These are phyloP conservation scores for Tethea ocularis DNA, from an alignment of 2,888 invertebrate genomes.

Conservation along the genomic window DNA sequence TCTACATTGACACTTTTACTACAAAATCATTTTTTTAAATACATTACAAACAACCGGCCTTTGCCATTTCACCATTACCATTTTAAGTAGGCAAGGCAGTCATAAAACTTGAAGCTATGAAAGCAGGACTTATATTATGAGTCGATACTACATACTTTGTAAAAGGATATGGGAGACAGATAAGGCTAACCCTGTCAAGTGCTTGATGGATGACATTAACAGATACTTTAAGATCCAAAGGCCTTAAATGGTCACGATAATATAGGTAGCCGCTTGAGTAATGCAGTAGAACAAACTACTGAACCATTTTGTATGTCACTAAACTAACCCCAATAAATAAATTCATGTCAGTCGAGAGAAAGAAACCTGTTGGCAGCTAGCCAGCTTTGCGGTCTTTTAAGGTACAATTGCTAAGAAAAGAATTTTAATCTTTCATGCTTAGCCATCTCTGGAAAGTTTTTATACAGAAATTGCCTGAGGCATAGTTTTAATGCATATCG, in stretches of 20 bases:
- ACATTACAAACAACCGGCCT: no score
- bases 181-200: slow-evolving; percentile 44
- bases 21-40: no score
- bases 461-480: slow-evolving; percentile 2
- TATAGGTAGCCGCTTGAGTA: slow-evolving; percentile 24
- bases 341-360: slow-evolving; percentile 55
- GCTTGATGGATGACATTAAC: slow-evolving; percentile 26
- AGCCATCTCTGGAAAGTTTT: slow-evolving; percentile 28
- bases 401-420: slow-evolving; percentile 54
- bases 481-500: neutral
- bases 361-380: slow-evolving; percentile 63
- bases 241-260: slow-evolving; percentile 27
- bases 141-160: slow-evolving; percentile 28
- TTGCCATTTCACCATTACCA: slow-evolving; percentile 5
- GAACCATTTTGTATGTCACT: slow-evolving; percentile 51
- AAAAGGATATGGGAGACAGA: slow-evolving; percentile 35
- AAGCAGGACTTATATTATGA: slow-evolving; percentile 20
- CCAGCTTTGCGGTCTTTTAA: slow-evolving; percentile 58
- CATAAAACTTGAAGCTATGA: slow-evolving; percentile 20
- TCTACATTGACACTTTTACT: no score
- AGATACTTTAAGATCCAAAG: slow-evolving; percentile 12
- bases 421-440: slow-evolving; percentile 59
- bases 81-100: slow-evolving; percentile 7
- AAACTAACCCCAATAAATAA: slow-evolving; percentile 63
- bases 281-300: slow-evolving; percentile 16